Percentiles rank a stretch among this genome's conserved stretches.
phyloP scores from a whole-genome alignment of 2,113 vertebrate genomes.

The Glaucomys volans region DNA sequence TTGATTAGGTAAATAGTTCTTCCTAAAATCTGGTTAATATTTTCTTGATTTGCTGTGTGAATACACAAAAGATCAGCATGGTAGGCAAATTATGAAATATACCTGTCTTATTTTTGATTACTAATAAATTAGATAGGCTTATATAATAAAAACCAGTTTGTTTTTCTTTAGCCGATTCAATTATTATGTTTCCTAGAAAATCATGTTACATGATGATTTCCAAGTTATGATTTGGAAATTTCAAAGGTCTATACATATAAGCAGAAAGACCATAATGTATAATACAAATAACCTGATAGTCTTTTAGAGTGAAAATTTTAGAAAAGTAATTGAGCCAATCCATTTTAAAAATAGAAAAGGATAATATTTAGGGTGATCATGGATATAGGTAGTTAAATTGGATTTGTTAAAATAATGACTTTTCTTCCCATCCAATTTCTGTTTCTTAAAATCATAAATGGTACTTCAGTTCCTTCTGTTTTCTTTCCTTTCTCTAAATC shows the following conservation, averaged over 20 bases:
- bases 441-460: neutral
- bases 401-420: neutral
- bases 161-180: neutral
- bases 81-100: slow-evolving; percentile 30
- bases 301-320: neutral
- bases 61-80: neutral
- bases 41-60: neutral
- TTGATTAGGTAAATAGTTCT: neutral
- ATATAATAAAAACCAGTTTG: neutral
- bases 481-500: neutral
- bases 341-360: slow-evolving; percentile 3
- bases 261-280: neutral
- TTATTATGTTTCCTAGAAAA: neutral
- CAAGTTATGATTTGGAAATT: neutral
- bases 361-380: neutral
- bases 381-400: neutral
- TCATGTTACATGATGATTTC: neutral
- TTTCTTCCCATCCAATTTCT: neutral
- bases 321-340: neutral
- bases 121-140: neutral
- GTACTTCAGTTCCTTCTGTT: neutral
- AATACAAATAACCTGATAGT: neutral
- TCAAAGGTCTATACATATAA: neutral
- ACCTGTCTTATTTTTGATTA: neutral
- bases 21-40: neutral